Conservation (phyloP, 2,797 vertebrate genomes). For the Smutsia temminckii region DNA sequence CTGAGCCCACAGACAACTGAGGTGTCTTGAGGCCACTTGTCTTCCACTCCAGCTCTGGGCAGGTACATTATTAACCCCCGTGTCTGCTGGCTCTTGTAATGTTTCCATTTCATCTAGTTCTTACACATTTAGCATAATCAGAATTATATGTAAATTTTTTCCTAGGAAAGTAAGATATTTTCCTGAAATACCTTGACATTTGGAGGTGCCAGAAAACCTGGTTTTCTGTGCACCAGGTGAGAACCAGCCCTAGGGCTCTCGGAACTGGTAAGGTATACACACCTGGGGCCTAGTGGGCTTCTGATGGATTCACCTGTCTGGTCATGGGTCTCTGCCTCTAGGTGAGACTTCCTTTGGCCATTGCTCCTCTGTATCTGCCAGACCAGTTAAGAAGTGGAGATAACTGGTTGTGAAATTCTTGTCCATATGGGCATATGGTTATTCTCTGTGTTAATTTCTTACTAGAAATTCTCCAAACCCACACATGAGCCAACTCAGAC, state of each 20-base stretch:
- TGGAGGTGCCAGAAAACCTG: not conserved
- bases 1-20: not conserved
- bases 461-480: not conserved
- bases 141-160: conserved; percentile 6
- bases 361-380: not conserved
- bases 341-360: not conserved
- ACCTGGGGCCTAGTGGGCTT: not conserved
- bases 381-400: not conserved
- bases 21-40: not conserved
- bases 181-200: conserved; percentile 17
- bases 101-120: conserved; percentile 24
- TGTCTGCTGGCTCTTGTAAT: not conserved
- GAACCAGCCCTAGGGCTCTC: not conserved
- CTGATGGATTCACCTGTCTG: not conserved
- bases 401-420: conserved; percentile 13
- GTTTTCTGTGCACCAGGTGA: not conserved
- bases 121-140: not conserved
- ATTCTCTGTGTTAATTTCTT: conserved; percentile 37
- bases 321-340: not conserved
- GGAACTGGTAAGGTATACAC: not conserved
- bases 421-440: not conserved
- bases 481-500: not conserved
- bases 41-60: not conserved
- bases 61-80: not conserved
- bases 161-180: not conserved